These are phyloP conservation scores for Epinephelus lanceolatus DNA, from an alignment of 2,113 vertebrate genomes.

Conservation along the genomic window DNA sequence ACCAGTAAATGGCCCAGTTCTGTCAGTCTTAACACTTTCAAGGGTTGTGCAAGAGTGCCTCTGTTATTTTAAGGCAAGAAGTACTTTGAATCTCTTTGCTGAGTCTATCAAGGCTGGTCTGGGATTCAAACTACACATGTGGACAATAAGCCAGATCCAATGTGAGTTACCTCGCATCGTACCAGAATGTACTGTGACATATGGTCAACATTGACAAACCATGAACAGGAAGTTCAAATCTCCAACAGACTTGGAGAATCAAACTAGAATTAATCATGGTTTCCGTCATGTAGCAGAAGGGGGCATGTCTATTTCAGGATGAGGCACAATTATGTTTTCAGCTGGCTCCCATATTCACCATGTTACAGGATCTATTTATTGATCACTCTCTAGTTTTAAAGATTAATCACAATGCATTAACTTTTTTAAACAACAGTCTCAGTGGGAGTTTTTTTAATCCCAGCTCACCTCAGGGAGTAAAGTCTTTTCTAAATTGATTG, in stretches of 20 bases:
- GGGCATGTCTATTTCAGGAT: neutral
- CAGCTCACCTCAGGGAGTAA: constrained; percentile 62
- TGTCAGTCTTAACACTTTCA: neutral
- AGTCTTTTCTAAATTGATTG: constrained; percentile 5
- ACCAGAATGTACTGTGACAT: neutral
- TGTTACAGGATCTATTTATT: neutral
- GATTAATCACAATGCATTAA: neutral
- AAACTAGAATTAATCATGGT: neutral
- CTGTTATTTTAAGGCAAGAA: neutral
- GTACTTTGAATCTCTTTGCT: neutral
- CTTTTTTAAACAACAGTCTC: neutral
- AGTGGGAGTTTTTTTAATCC: constrained; percentile 4
- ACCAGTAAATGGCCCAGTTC: neutral
- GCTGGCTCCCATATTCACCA: neutral
- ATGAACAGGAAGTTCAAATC: neutral
- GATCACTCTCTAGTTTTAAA: neutral
- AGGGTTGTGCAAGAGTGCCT: neutral
- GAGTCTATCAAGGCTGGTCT: neutral
- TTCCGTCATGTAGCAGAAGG: neutral
- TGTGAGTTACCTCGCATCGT: neutral
- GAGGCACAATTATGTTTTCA: neutral
- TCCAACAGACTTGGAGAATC: neutral
- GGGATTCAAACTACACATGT: neutral
- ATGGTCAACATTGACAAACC: neutral
- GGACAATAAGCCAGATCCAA: neutral